Conservation (phyloP, 2,113 vertebrate species). For the Phalacrocorax carbo region DNA sequence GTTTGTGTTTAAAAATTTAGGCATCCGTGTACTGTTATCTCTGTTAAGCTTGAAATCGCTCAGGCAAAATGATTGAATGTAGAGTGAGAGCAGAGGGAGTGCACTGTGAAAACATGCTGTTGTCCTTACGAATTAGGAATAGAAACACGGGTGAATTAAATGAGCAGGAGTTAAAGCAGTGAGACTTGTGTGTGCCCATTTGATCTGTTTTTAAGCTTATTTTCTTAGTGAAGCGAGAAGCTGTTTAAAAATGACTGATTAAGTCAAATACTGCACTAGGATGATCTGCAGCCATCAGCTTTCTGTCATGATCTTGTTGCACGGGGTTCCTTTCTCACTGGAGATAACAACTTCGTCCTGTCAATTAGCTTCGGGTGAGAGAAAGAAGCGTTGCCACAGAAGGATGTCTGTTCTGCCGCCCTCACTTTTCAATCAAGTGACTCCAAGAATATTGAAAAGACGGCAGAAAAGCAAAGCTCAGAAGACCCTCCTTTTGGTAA, state of each 20-base stretch:
- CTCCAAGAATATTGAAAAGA: slow-evolving; percentile 79
- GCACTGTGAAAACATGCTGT: neutral
- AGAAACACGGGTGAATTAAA: neutral
- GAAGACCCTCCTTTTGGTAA: slow-evolving; percentile 84
- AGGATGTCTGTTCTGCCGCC: slow-evolving; percentile 83
- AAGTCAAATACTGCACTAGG: neutral
- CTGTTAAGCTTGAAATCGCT: neutral
- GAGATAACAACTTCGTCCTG: neutral
- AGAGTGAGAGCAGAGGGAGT: neutral
- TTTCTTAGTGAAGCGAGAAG: neutral
- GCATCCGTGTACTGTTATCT: neutral
- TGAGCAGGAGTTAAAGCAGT: neutral
- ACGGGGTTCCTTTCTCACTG: neutral
- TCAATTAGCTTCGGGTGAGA: slow-evolving; percentile 75
- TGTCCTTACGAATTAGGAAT: neutral
- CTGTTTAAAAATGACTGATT: neutral
- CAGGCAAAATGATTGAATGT: neutral
- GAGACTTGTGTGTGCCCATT: neutral
- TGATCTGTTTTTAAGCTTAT: neutral
- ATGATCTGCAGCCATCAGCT: neutral
- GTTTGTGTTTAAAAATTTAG: neutral
- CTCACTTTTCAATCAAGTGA: slow-evolving; percentile 84
- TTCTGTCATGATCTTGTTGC: neutral
- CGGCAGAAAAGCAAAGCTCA: slow-evolving; percentile 83
- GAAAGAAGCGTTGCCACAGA: slow-evolving; percentile 86